Evolutionary conservation across 2,797 vertebrate species (phyloP).

Genomic region (Characodon lateralis): DNA sequence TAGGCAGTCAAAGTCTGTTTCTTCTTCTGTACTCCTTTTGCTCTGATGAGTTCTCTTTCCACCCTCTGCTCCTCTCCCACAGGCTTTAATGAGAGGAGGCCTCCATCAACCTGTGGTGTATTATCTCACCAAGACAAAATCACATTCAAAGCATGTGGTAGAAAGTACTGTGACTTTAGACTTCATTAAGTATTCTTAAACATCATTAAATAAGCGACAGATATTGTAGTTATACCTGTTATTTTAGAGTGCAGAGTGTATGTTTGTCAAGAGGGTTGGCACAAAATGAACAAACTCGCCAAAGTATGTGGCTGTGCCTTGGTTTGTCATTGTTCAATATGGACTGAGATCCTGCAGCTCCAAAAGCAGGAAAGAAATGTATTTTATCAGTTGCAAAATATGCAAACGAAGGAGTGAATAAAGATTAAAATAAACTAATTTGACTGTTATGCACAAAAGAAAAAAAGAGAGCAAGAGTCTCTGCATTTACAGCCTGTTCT

Average conservation of each 20-base stretch:
- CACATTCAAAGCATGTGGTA: slow-evolving; percentile 41
- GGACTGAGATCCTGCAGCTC: slow-evolving; percentile 2
- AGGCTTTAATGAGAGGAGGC: slow-evolving; percentile 36
- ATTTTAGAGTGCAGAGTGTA: slow-evolving; percentile 1
- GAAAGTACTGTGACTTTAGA: slow-evolving; percentile 45
- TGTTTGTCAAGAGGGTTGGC: slow-evolving; percentile 12
- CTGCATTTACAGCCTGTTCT: slow-evolving; percentile 7
- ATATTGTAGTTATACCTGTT: slow-evolving; percentile 32
- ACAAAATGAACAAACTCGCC: slow-evolving; percentile 9
- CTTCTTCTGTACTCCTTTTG: slow-evolving; percentile 28
- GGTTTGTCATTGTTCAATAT: slow-evolving; percentile 1
- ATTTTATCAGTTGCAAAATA: slow-evolving; percentile 36
- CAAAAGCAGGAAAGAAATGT: background rate
- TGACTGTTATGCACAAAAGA: slow-evolving; percentile 13
- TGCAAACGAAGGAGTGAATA: slow-evolving; percentile 32
- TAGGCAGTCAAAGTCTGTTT: slow-evolving; percentile 51
- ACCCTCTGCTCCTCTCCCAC: slow-evolving; percentile 47
- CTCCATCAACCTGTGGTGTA: slow-evolving; percentile 17
- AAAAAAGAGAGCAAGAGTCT: slow-evolving; percentile 14
- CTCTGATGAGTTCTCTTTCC: slow-evolving; percentile 45
- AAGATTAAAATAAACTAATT: slow-evolving; percentile 37
- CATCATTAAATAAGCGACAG: slow-evolving; percentile 26
- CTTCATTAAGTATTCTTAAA: slow-evolving; percentile 38
- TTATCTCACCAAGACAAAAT: slow-evolving; percentile 54
- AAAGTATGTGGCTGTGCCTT: slow-evolving; percentile 7